Percentiles rank a stretch among this genome's conserved stretches.
Conservation (phyloP, 2,888 invertebrate species). For the Cabera pusaria region DNA sequence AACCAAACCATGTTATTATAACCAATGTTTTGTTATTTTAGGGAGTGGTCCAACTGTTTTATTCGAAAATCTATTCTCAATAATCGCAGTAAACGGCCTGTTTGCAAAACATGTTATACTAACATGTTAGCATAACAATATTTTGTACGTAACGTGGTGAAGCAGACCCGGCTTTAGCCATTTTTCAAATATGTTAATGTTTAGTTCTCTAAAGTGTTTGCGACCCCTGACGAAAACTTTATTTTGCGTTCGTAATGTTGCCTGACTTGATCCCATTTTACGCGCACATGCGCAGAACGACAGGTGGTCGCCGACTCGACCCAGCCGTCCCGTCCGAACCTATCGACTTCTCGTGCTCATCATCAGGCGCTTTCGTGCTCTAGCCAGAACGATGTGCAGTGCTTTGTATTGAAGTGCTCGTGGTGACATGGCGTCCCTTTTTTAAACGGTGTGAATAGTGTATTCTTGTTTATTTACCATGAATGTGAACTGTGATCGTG, state of each 20-base stretch:
- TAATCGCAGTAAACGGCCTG: too few species aligned
- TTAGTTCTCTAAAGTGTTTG: constrained; percentile 55
- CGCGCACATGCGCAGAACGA: constrained; percentile 84
- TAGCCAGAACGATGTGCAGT: constrained; percentile 80
- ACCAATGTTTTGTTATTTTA: too few species aligned
- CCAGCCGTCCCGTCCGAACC: constrained; percentile 78
- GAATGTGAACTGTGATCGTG: constrained; percentile 81
- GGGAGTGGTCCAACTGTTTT: too few species aligned
- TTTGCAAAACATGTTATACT: too few species aligned
- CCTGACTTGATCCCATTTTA: constrained; percentile 65
- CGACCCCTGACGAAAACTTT: constrained; percentile 46
- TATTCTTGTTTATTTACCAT: constrained; percentile 78
- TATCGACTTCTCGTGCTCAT: constrained; percentile 83
- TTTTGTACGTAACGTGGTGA: too few species aligned
- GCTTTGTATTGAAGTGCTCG: constrained; percentile 81
- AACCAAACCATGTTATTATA: too few species aligned
- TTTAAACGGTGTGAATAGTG: constrained; percentile 65
- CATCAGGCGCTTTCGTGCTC: constrained; percentile 83
- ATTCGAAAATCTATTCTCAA: too few species aligned
- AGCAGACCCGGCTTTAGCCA: too few species aligned
- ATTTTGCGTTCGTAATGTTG: constrained; percentile 62
- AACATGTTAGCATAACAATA: too few species aligned
- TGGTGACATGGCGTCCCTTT: constrained; percentile 82
- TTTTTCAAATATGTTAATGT: too few species aligned
- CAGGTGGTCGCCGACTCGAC: constrained; percentile 82